These are phyloP conservation scores for Microdon myrmicae DNA, from an alignment of 2,888 invertebrate species.

Conservation along the genomic window DNA sequence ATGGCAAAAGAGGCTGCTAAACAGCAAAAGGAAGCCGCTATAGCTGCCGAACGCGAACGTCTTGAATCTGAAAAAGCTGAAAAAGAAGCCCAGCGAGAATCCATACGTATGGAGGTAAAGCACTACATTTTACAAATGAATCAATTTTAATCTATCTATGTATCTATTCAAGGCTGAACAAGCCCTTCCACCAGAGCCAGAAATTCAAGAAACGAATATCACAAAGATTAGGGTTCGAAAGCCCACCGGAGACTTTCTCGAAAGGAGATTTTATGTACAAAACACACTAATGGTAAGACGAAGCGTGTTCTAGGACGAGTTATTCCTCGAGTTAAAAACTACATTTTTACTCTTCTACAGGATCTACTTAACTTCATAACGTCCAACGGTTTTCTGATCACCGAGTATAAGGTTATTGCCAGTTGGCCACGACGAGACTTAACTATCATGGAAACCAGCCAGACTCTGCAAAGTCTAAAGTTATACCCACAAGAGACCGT, in stretches of 20 bases:
- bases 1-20: conserved; percentile 90
- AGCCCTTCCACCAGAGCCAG: conserved; percentile 79
- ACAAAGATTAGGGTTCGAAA: conserved; percentile 84
- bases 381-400: conserved; percentile 86
- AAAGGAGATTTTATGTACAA: conserved; percentile 75
- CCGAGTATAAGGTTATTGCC: conserved; percentile 90
- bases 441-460: conserved; percentile 79
- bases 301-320: too few relatives aligned
- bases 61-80: conserved; percentile 80
- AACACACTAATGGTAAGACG: conserved; percentile 69
- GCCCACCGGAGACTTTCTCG: conserved; percentile 80
- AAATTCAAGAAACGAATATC: conserved; percentile 70
- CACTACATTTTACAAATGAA: neutral
- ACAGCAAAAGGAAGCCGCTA: conserved; percentile 74
- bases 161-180: conserved; percentile 69
- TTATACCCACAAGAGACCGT: conserved; percentile 94
- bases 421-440: conserved; percentile 97
- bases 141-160: conserved; percentile 1
- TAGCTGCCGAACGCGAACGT: conserved; percentile 77
- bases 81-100: conserved; percentile 79
- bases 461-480: conserved; percentile 84
- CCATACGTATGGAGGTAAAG: conserved; percentile 64
- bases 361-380: conserved; percentile 87
- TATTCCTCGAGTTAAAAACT: too few relatives aligned
- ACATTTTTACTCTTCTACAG: conserved; percentile 56